phyloP scores from a whole-genome alignment of 2,888 invertebrate genomes.

The Lithophane leautieri region DNA sequence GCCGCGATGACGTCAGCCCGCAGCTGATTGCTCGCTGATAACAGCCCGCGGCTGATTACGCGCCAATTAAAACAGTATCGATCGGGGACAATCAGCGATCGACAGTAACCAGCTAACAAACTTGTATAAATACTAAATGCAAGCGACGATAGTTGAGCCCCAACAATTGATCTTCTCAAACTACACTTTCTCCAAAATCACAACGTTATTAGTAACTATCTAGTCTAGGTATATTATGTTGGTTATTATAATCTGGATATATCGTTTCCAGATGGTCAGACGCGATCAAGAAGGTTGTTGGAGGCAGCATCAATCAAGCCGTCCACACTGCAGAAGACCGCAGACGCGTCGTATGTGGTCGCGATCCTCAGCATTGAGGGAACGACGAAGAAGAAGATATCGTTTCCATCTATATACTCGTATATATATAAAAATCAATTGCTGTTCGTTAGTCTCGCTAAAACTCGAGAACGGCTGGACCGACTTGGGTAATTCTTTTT shows the following conservation, averaged over 20 bases:
- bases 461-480: too few relatives aligned
- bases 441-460: too few relatives aligned
- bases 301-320: too few relatives aligned
- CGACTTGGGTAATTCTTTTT: too few relatives aligned
- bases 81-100: background rate
- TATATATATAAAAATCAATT: too few relatives aligned
- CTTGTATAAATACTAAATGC: background rate
- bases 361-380: too few relatives aligned
- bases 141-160: background rate
- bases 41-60: constrained; percentile 10
- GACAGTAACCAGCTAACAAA: background rate
- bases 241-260: background rate
- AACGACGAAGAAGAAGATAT: too few relatives aligned
- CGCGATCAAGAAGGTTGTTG: too few relatives aligned
- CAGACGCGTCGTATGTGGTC: too few relatives aligned
- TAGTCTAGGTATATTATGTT: background rate
- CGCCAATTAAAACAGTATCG: constrained; percentile 18
- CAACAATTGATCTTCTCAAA: background rate
- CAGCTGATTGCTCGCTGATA: constrained; percentile 1
- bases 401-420: too few relatives aligned
- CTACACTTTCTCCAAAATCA: background rate
- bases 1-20: constrained; percentile 29
- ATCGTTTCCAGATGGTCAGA: too few relatives aligned
- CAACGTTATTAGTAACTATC: background rate
- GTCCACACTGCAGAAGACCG: too few relatives aligned